Conservation (phyloP, 2,797 vertebrate genomes). For the Anguilla obscura region DNA sequence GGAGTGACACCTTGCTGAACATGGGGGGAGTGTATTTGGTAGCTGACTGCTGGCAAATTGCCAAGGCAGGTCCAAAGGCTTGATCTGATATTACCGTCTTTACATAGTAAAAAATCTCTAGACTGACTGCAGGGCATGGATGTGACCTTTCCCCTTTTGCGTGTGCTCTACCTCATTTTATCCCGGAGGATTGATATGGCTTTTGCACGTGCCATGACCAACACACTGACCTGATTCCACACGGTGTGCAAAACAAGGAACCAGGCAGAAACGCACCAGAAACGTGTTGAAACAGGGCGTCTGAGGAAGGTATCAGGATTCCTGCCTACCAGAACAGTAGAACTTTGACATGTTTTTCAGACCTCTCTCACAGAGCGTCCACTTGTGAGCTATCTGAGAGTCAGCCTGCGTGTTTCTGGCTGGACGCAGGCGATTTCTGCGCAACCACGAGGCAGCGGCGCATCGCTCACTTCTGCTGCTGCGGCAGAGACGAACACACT, state of each 20-base stretch:
- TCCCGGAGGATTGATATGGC: background rate
- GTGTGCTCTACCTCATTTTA: background rate
- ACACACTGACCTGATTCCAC: background rate
- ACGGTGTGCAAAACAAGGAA: background rate
- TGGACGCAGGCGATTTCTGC: background rate
- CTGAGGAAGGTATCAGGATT: background rate
- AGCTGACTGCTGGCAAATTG: slow-evolving; percentile 2
- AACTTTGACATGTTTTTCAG: background rate
- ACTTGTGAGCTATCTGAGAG: background rate
- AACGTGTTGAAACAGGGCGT: background rate
- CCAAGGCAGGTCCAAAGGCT: slow-evolving; percentile 8
- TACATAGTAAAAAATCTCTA: background rate
- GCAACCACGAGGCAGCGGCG: background rate
- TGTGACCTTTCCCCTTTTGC: slow-evolving; percentile 10
- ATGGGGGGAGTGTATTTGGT: background rate
- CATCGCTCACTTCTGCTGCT: background rate
- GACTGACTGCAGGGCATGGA: background rate
- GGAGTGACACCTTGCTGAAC: background rate
- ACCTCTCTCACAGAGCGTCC: background rate
- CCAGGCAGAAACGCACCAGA: background rate
- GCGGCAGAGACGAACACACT: background rate
- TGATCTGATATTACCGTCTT: background rate
- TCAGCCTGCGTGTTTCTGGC: background rate
- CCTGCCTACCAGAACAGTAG: background rate
- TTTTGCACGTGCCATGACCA: background rate